These are phyloP conservation scores for Bryconaethiops microstoma DNA, from an alignment of 2,797 vertebrate genomes.

Conservation along the genomic window DNA sequence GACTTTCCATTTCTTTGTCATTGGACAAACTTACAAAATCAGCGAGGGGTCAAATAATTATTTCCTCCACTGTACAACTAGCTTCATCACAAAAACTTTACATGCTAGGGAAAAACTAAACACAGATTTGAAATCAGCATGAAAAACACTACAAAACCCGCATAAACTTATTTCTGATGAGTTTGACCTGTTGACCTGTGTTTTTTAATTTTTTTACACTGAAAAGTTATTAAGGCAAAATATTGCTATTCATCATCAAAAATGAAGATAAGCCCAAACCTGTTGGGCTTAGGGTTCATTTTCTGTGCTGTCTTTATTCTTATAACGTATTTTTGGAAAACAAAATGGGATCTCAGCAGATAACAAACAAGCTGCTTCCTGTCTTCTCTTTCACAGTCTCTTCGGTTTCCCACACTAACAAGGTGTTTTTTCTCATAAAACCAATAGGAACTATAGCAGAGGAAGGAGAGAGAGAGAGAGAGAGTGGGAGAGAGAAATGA, in stretches of 20 bases:
- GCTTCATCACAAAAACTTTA: no score
- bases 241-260: neutral
- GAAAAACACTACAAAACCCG: no score
- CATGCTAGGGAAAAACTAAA: no score
- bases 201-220: no score
- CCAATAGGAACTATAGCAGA: slow-evolving; percentile 7
- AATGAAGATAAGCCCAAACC: neutral
- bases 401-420: slow-evolving; percentile 38
- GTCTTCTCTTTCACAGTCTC: slow-evolving; percentile 9
- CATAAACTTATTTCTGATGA: no score
- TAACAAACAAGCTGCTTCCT: slow-evolving; percentile 23
- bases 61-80: no score
- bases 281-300: neutral
- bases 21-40: no score
- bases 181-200: no score
- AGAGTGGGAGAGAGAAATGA: slow-evolving; percentile 5
- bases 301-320: slow-evolving; percentile 5
- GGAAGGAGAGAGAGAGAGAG: neutral
- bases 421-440: slow-evolving; percentile 40
- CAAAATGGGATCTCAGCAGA: slow-evolving; percentile 24
- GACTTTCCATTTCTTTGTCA: no score
- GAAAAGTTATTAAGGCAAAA: neutral
- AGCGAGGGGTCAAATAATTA: no score
- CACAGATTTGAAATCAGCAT: no score
- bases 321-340: slow-evolving; percentile 23